Conservation (phyloP, 2,888 invertebrate species). For the Plebejus argus region DNA sequence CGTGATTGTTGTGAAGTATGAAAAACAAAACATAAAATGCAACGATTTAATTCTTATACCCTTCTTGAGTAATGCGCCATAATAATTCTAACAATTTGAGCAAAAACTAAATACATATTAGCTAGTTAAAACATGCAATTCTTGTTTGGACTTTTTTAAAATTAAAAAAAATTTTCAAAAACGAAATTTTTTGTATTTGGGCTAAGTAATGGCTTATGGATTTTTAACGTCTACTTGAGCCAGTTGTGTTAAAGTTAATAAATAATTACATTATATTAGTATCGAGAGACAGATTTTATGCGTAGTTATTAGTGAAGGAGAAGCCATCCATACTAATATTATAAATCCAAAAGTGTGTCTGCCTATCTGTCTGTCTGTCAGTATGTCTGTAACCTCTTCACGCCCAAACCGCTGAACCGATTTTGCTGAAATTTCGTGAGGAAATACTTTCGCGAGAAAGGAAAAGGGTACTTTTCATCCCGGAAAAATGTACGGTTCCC, state of each 20-base stretch:
- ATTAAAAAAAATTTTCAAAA: no score
- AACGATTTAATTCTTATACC: background rate
- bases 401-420: background rate
- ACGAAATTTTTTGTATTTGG: no score
- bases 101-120: background rate
- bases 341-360: no score
- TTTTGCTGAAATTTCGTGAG: background rate
- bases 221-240: no score
- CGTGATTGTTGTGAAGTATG: background rate
- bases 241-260: no score
- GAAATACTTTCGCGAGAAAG: background rate
- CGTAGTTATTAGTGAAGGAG: no score
- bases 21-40: conserved; percentile 3
- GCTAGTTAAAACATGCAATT: background rate
- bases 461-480: background rate
- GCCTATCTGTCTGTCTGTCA: no score
- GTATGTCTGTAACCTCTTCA: no score
- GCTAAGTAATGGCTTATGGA: no score
- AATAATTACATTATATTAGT: no score
- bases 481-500: background rate
- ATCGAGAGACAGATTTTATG: no score
- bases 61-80: background rate
- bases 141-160: background rate
- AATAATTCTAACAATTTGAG: background rate
- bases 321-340: no score